Percentiles rank a stretch among this genome's conserved stretches.
phyloP scores from a whole-genome alignment of 2,888 invertebrate genomes.

The Drosophila borborema region DNA sequence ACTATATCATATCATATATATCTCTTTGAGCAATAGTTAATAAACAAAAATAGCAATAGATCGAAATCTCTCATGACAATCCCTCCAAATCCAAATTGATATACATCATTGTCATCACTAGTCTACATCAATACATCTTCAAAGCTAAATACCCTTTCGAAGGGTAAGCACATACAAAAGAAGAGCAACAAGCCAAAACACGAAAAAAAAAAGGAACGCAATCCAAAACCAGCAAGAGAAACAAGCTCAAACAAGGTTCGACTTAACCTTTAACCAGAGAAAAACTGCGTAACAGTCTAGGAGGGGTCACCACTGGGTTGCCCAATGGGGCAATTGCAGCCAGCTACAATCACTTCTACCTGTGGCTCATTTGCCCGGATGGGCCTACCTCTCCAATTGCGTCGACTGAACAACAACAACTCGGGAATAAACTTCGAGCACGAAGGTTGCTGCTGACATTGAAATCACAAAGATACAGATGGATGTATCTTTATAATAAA shows the following conservation, averaged over 20 bases:
- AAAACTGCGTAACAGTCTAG: neutral
- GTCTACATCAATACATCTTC: neutral
- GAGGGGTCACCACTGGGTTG: neutral
- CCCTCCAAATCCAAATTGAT: no score
- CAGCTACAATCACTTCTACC: slow-evolving; percentile 21
- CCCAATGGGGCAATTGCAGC: neutral
- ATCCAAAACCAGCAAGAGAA: slow-evolving; percentile 9
- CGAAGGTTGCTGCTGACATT: neutral
- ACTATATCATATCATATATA: no score
- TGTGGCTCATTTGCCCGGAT: slow-evolving; percentile 33
- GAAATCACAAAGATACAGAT: neutral
- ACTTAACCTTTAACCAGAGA: slow-evolving; percentile 57
- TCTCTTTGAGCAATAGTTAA: no score
- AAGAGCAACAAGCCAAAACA: neutral
- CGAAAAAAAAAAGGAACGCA: neutral
- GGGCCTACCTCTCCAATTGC: slow-evolving; percentile 20
- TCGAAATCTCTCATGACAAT: neutral
- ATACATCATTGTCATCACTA: neutral
- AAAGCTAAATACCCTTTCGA: neutral
- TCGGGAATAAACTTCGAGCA: neutral
- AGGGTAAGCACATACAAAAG: slow-evolving; percentile 5
- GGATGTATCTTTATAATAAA: no score
- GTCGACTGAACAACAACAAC: slow-evolving; percentile 13
- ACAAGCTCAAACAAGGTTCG: slow-evolving; percentile 5
- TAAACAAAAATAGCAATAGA: neutral